A percentile compares a stretch with the other conserved stretches of the same genome.
Evolutionary conservation across 1,140 invertebrate species (phyloP).

Genomic region (Drosophila subobscura): DNA sequence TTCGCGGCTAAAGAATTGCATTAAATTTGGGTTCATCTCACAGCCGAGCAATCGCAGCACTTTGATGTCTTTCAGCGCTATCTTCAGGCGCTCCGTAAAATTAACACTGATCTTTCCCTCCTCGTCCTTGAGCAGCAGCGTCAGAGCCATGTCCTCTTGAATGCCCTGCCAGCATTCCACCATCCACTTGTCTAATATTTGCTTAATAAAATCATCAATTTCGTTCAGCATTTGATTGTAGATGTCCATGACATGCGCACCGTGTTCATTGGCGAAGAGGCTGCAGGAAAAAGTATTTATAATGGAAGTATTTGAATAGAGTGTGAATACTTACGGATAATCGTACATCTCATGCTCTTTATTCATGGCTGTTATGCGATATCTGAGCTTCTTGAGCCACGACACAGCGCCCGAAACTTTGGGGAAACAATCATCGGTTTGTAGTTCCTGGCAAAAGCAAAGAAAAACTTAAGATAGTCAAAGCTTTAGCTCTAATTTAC

Average conservation of each 20-base stretch:
- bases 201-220: slow-evolving; percentile 47
- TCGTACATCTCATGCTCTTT: slow-evolving; percentile 62
- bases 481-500: neutral
- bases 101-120: slow-evolving; percentile 75
- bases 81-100: slow-evolving; percentile 71
- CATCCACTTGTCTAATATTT: slow-evolving; percentile 55
- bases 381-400: slow-evolving; percentile 50
- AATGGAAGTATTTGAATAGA: neutral
- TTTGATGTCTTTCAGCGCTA: slow-evolving; percentile 68
- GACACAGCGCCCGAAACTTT: slow-evolving; percentile 59
- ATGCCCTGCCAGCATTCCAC: slow-evolving; percentile 48
- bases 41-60: slow-evolving; percentile 51
- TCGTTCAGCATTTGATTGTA: slow-evolving; percentile 53
- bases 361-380: slow-evolving; percentile 55
- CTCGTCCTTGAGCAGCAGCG: slow-evolving; percentile 44
- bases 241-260: slow-evolving; percentile 39
- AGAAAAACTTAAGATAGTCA: neutral
- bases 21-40: slow-evolving; percentile 44
- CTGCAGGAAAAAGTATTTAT: slow-evolving; percentile 23
- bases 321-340: slow-evolving; percentile 55
- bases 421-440: slow-evolving; percentile 63
- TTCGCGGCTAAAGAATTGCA: slow-evolving; percentile 84
- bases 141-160: slow-evolving; percentile 40
- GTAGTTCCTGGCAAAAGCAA: slow-evolving; percentile 31
- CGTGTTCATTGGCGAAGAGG: slow-evolving; percentile 62